These are phyloP conservation scores for Drosophila multiciliata DNA, from an alignment of 2,888 invertebrate species.

Conservation along the genomic window DNA sequence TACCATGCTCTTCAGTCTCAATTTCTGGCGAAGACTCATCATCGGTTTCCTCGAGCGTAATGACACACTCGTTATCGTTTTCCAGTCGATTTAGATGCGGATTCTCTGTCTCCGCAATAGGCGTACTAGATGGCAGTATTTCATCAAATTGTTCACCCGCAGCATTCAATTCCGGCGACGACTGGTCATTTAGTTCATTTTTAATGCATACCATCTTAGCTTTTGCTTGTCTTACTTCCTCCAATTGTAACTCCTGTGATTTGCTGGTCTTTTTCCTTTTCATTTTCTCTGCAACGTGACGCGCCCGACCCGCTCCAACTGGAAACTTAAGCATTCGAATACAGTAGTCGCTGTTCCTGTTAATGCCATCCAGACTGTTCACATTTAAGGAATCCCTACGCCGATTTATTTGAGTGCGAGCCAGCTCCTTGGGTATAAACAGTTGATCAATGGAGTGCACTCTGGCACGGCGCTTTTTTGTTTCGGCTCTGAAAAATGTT, in stretches of 20 bases:
- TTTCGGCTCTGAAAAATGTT: constrained; percentile 60
- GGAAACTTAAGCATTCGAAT: constrained; percentile 68
- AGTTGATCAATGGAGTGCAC: constrained; percentile 56
- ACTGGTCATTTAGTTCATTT: constrained; percentile 19
- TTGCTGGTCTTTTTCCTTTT: constrained; percentile 2
- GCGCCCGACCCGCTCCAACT: constrained; percentile 65
- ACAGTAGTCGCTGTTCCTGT: constrained; percentile 27
- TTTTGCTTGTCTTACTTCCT: neutral
- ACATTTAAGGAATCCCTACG: constrained; percentile 16
- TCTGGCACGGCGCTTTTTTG: constrained; percentile 70
- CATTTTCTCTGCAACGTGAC: constrained; percentile 56
- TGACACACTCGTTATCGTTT: constrained; percentile 47
- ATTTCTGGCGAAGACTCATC: constrained; percentile 3
- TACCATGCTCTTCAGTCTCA: constrained; percentile 22
- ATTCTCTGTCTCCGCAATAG: constrained; percentile 7
- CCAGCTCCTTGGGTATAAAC: constrained; percentile 70
- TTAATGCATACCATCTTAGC: constrained; percentile 14
- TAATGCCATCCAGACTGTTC: constrained; percentile 24
- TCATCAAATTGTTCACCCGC: neutral
- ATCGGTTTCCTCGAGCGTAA: constrained; percentile 39
- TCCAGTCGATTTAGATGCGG: constrained; percentile 9
- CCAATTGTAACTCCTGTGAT: neutral
- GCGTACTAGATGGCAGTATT: constrained; percentile 12
- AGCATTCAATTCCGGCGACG: neutral
- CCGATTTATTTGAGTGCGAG: constrained; percentile 52